phyloP scores from a whole-genome alignment of 2,888 invertebrate genomes.

The Euzophera pinguis region DNA sequence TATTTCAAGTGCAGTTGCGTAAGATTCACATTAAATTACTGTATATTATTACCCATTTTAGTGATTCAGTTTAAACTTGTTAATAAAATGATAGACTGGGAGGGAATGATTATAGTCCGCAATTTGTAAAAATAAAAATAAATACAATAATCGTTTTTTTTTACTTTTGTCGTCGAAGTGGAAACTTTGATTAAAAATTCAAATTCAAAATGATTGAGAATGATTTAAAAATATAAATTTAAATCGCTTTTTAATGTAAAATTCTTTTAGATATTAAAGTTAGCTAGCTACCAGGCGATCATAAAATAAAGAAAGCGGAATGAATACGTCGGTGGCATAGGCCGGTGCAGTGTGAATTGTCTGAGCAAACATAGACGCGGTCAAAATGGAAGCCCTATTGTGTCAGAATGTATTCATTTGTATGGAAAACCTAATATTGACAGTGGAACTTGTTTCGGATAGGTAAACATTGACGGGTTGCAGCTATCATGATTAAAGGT shows the following conservation, averaged over 20 bases:
- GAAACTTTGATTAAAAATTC: no score
- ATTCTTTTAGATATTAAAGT: not conserved
- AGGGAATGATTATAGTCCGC: no score
- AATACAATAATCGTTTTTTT: no score
- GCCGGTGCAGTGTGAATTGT: constrained; percentile 65
- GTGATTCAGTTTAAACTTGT: no score
- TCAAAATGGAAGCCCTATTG: constrained; percentile 75
- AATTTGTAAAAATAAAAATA: no score
- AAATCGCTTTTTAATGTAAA: not conserved
- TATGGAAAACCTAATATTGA: constrained; percentile 74
- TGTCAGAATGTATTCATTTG: constrained; percentile 78
- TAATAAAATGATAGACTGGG: no score
- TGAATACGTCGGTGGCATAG: constrained; percentile 61
- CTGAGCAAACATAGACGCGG: constrained; percentile 65
- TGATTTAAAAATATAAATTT: not conserved
- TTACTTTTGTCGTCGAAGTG: no score
- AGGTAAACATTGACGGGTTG: constrained; percentile 54
- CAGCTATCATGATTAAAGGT: constrained; percentile 43
- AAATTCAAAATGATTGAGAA: no score
- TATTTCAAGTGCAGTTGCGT: no score
- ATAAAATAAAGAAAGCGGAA: constrained; percentile 41
- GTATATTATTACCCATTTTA: no score
- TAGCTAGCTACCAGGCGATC: constrained; percentile 26
- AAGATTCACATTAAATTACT: no score
- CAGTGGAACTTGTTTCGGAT: constrained; percentile 66